Conservation (phyloP, 2,888 invertebrate genomes). For the Diloba caeruleocephala region DNA sequence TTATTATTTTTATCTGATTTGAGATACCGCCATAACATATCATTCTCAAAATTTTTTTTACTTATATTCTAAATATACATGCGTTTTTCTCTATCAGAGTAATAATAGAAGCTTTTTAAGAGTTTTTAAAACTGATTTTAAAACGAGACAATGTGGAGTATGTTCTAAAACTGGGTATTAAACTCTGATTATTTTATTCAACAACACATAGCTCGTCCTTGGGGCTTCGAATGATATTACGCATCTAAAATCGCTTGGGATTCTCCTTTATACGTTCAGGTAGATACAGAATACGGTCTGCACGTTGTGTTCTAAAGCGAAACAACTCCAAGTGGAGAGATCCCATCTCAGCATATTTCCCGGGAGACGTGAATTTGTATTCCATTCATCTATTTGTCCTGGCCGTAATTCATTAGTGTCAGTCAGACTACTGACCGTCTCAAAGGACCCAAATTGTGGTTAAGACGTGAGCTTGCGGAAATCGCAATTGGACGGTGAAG, state of each 20-base stretch:
- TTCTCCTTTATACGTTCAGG: constrained; percentile 9
- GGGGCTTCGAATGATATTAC: constrained; percentile 17
- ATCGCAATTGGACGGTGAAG: constrained; percentile 23
- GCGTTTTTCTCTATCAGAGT: not conserved
- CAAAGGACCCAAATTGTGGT: constrained; percentile 34
- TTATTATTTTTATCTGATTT: constrained; percentile 6
- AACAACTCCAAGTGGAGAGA: constrained; percentile 42
- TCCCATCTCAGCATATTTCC: constrained; percentile 56
- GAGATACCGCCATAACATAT: no score
- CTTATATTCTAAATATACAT: no score
- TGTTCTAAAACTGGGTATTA: constrained; percentile 2
- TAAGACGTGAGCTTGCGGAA: constrained; percentile 36
- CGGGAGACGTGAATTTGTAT: constrained; percentile 55
- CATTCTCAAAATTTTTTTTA: no score
- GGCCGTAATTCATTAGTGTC: constrained; percentile 58
- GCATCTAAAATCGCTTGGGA: constrained; percentile 40
- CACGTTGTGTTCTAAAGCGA: constrained; percentile 24
- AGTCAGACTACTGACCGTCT: constrained; percentile 48
- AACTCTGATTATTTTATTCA: constrained; percentile 5
- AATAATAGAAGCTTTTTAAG: not conserved
- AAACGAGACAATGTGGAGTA: no score
- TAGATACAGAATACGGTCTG: constrained; percentile 22
- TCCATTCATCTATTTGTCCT: constrained; percentile 57
- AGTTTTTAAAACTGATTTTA: no score
- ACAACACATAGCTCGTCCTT: not conserved